A percentile compares a stretch with the other conserved stretches of the same genome.
Evolutionary conservation across 2,113 vertebrate genomes (phyloP).

Genomic region (Neofelis nebulosa): DNA sequence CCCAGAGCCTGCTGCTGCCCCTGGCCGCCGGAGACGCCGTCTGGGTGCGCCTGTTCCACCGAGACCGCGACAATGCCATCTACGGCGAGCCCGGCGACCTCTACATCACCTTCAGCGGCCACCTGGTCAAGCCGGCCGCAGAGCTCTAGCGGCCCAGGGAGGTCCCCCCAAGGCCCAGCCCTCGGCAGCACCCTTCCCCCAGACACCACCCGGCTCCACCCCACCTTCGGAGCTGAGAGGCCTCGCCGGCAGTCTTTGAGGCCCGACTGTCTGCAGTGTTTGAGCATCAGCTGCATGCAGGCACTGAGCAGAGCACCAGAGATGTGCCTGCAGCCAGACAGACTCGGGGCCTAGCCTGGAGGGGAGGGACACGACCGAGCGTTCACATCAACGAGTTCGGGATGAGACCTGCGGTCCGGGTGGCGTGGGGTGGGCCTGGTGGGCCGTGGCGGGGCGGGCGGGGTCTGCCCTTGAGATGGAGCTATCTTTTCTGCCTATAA

Average conservation of each 20-base stretch:
- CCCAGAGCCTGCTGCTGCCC: conserved; percentile 91
- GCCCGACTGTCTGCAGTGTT: rapidly evolving
- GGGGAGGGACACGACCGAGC: rapidly evolving
- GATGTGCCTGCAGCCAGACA: not conserved
- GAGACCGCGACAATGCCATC: conserved; percentile 89
- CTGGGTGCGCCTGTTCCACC: conserved; percentile 91
- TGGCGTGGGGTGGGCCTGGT: rapidly evolving
- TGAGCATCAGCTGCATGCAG: not conserved
- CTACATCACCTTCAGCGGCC: conserved; percentile 91
- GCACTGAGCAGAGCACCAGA: not conserved
- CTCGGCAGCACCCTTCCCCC: not conserved
- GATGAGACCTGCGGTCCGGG: not conserved
- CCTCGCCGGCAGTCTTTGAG: not conserved
- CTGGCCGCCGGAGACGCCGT: conserved; percentile 88
- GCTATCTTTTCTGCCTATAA: not conserved
- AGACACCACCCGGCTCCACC: not conserved
- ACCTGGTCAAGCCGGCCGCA: conserved; percentile 86
- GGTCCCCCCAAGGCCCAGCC: rapidly evolving
- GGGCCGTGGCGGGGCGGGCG: not conserved
- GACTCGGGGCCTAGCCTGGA: not conserved
- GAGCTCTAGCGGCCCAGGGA: conserved; percentile 73
- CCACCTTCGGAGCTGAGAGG: not conserved
- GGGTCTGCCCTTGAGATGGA: not conserved
- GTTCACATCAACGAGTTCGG: not conserved
- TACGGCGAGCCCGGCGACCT: conserved; percentile 90